These are phyloP conservation scores for Ashinkailepas kermadecensis DNA, from an alignment of 2,888 invertebrate genomes.

Conservation along the genomic window DNA sequence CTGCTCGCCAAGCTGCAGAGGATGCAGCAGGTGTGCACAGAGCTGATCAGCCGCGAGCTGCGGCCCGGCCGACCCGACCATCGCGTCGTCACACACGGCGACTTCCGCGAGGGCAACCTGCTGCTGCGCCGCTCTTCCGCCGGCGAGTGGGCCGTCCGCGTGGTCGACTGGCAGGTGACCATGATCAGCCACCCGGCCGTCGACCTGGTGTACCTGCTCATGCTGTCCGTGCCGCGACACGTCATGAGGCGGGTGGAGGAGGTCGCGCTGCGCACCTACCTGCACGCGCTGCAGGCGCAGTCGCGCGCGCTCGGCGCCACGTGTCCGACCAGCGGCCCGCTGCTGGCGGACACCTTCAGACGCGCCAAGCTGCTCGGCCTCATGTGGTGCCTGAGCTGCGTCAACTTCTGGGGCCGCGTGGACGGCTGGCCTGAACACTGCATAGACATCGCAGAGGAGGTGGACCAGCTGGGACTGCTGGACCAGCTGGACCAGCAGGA, in stretches of 20 bases:
- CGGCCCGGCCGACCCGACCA: background rate
- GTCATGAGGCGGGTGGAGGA: background rate
- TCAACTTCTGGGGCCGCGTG: background rate
- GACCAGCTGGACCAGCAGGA: background rate
- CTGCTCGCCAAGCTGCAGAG: background rate
- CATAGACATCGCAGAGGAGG: background rate
- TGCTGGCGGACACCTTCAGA: background rate
- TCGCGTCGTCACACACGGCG: background rate
- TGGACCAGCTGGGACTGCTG: background rate
- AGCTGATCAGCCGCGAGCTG: background rate
- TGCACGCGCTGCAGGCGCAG: background rate
- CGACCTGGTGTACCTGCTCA: constrained; percentile 3
- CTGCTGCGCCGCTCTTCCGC: background rate
- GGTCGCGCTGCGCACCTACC: background rate
- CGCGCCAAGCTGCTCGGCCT: constrained; percentile 2
- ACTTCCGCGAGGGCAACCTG: constrained; percentile 9
- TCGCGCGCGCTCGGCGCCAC: background rate
- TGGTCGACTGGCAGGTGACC: background rate
- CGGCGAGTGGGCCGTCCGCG: background rate
- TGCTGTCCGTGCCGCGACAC: background rate
- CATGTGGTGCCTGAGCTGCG: background rate
- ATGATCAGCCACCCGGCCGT: background rate
- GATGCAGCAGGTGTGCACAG: background rate
- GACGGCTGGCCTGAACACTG: background rate
- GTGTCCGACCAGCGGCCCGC: background rate